Conservation (phyloP, 2,797 vertebrate genomes). For the Agapornis canus region DNA sequence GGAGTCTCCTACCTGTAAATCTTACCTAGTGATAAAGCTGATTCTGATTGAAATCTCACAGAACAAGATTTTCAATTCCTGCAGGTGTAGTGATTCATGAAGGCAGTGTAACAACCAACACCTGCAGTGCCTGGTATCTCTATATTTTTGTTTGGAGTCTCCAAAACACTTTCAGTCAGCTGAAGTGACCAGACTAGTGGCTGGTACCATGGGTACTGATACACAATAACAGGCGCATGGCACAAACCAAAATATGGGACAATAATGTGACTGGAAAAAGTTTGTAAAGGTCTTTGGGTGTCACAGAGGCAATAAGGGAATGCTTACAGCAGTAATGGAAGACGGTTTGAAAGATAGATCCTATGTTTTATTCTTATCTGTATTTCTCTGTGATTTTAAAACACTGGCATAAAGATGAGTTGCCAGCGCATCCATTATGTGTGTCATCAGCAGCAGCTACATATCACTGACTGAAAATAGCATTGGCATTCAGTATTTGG, state of each 20-base stretch:
- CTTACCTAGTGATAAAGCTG: neutral
- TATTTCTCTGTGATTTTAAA: slow-evolving; percentile 15
- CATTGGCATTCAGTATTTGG: neutral
- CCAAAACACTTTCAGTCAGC: neutral
- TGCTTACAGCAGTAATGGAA: neutral
- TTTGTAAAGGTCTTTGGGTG: neutral
- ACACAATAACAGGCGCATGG: fast-evolving
- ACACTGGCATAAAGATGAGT: neutral
- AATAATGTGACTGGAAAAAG: neutral
- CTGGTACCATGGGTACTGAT: neutral
- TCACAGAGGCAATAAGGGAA: neutral
- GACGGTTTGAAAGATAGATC: neutral
- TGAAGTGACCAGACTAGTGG: neutral
- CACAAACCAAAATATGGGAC: neutral
- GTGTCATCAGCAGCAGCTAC: neutral
- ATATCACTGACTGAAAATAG: slow-evolving; percentile 20
- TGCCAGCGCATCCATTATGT: neutral
- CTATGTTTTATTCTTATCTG: neutral
- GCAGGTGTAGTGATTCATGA: neutral
- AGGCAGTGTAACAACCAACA: neutral
- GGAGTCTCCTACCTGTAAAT: neutral
- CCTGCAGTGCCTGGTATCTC: neutral
- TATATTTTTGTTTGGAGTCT: neutral
- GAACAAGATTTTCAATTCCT: neutral
- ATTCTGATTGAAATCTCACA: slow-evolving; percentile 2